Conservation (phyloP, 2,888 invertebrate genomes). For the Acanthococcus lagerstroemiae region DNA sequence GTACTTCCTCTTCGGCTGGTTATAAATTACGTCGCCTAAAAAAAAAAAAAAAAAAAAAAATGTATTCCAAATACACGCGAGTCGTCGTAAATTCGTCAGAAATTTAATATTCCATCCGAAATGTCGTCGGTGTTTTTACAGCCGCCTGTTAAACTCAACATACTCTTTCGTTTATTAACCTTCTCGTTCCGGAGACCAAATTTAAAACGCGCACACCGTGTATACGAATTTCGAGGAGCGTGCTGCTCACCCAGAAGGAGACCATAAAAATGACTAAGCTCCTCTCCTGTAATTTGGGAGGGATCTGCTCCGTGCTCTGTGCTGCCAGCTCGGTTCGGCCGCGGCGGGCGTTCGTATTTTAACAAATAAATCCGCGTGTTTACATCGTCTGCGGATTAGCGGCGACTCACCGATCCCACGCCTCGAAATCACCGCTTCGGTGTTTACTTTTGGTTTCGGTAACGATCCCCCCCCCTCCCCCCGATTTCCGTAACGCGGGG, state of each 20-base stretch:
- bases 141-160: background rate
- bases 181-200: too few species aligned
- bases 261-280: background rate
- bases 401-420: constrained; percentile 8
- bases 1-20: too few species aligned
- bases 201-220: too few species aligned
- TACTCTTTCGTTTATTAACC: background rate
- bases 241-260: background rate
- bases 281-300: background rate
- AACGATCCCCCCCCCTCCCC: too few species aligned
- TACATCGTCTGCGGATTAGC: constrained; percentile 18
- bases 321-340: too few species aligned
- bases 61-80: background rate
- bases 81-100: background rate
- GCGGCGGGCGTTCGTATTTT: background rate
- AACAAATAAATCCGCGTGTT: constrained; percentile 19
- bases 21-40: too few species aligned
- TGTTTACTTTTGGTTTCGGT: constrained; percentile 21
- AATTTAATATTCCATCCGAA: background rate
- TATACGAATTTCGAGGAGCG: too few species aligned
- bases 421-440: constrained; percentile 6
- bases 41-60: too few species aligned
- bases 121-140: background rate
- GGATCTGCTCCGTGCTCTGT: too few species aligned
- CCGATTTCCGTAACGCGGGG: background rate